Base-by-base conservation (phyloP, 2,797 vertebrate species). In the Mormyrops boulengeri region DNA sequence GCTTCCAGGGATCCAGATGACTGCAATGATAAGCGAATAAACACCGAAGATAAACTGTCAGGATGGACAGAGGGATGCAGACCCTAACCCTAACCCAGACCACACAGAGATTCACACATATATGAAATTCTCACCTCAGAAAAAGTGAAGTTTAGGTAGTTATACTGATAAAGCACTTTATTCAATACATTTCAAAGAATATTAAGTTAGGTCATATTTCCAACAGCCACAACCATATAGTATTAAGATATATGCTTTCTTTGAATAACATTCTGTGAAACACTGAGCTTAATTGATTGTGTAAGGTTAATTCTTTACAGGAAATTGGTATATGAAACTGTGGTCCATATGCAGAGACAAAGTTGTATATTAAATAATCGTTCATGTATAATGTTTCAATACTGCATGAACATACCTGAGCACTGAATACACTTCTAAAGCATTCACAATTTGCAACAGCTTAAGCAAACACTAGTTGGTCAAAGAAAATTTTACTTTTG, bases 381-480 rank as follows among this genome's bases (percentile, higher is more conserved):
- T 47, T 22, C 9, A 19, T 55, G 66, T 34, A 80, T 85, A 52
- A 50, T 53, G 22, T 41, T 60, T 26, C 26, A 49, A 17, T 84
- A 84, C 50, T 62, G 53, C 82, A 66, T 84, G 30, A 66, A 90
- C 26, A 90, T 47, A 90, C 89, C 89, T 90, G 89, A 88, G 89
- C 87, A 73, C 84, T 88, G 62, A 69, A 66, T 73, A 69, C 19
- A 82, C 77, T 38, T 82, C 82, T 82, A 60, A 84, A 90, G 77
- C 88, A 85, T 85, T 52, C 17, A 66, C 57, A 88, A 38, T 53
- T 44, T 38, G 26, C 50, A 49, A n/a, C 26, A 85, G 53, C 47
- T 85, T 38, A 88, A 90, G 89, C 89, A 69, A 66, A 90, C 57
- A 38, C 55, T 66, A 52, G 3, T 55, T 34, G 30, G 77, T 88